These are phyloP conservation scores for Dysmachus trigonus DNA, from an alignment of 2,888 invertebrate species.

Conservation along the genomic window DNA sequence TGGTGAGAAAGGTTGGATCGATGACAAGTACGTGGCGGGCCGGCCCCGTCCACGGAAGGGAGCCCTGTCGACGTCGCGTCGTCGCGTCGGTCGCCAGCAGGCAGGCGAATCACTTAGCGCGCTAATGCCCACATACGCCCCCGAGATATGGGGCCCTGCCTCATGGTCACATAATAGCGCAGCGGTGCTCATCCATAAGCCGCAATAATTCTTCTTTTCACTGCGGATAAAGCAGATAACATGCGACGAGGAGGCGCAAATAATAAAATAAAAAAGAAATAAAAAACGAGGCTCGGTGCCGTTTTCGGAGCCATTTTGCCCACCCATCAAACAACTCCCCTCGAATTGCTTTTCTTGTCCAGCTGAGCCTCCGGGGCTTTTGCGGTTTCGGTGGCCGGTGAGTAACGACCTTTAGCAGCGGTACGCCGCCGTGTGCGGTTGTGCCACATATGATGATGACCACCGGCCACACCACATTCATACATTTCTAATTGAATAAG, in stretches of 20 bases:
- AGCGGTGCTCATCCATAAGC: neutral
- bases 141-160: conserved; percentile 3
- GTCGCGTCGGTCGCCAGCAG: too few relatives aligned
- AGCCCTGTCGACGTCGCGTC: neutral
- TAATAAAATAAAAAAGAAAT: conserved; percentile 8
- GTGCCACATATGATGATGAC: conserved; percentile 34
- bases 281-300: neutral
- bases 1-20: conserved; percentile 8
- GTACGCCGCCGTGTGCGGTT: conserved; percentile 15
- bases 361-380: conserved; percentile 23
- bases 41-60: neutral
- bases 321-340: conserved; percentile 31
- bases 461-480: conserved; percentile 24
- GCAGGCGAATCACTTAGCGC: conserved; percentile 22
- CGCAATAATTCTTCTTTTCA: conserved; percentile 25
- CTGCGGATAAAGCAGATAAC: conserved; percentile 26
- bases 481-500: conserved; percentile 28
- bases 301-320: conserved; percentile 32
- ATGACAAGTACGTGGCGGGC: conserved; percentile 28
- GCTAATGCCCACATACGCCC: conserved; percentile 30
- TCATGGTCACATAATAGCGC: neutral
- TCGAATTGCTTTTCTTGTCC: conserved; percentile 31
- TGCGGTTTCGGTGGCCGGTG: conserved; percentile 32
- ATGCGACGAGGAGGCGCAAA: conserved; percentile 4
- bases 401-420: conserved; percentile 27